Base-by-base conservation (phyloP, 1,140 invertebrate genomes). In the Ephestia elutella region DNA sequence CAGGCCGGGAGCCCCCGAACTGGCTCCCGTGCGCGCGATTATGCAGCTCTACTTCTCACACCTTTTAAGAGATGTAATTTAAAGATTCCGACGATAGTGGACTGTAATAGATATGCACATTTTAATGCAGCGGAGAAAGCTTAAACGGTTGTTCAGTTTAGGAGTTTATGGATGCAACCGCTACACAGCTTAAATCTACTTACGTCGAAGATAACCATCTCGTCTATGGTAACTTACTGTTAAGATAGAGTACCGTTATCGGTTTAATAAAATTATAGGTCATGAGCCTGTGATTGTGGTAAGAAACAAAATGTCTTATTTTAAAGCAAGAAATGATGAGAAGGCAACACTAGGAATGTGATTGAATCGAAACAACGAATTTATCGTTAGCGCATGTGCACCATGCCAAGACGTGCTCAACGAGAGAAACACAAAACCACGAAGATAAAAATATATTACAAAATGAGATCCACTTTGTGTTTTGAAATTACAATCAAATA, bases 401-500 rank as follows among this genome's bases (percentile, higher is more conserved):
- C 65, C 59, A 62, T 50, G 48, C 60, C 71, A 78, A 77, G 78
- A 85, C 80, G 80, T 82, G 81, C 73, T 62, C 57, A 59, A 60
- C 62, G 67, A 70, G 73, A 82, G 75, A 77, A 79, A 83, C 71
- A 83, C 76, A 78, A 85, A 85, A 86, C 82, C 83, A 78, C 79
- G 71, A 72, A 82, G 75, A 80, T 79, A 86, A 87, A 85, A 86
- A 85, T 83, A 83, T 75, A 85, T 84, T 83, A 84, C 79, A 83
- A 82, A 84, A 80, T 80, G 76, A 82, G 83, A 68, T 67, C 79
- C 80, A 84, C 80, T 85, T 86, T 84, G 82, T 87, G 80, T 83
- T 86, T 85, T 85, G 78, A 87, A 84, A 86, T 86, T 84, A 87
- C 85, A 86, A 82, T 85, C 82, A 83, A 81, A 87, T 87, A 87